Percentiles rank a stretch among this genome's conserved stretches.
Evolutionary conservation across 2,888 invertebrate species (phyloP).

Genomic region (Odontothrips loti): DNA sequence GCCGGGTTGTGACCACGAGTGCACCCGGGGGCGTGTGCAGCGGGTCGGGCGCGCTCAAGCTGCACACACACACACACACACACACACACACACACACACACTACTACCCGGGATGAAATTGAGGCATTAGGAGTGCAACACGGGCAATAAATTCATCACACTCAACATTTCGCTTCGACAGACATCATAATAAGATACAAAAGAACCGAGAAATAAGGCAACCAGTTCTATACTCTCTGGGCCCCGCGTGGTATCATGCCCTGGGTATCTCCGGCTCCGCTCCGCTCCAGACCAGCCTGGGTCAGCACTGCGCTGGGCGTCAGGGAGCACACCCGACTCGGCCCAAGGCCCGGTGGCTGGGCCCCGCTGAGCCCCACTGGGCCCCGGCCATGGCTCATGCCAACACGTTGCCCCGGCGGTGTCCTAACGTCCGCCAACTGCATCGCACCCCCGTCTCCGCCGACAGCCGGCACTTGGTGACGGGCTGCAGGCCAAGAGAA

Average conservation of each 20-base stretch:
- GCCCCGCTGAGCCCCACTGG: too few relatives aligned
- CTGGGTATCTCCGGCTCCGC: neutral
- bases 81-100: neutral
- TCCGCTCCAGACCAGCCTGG: neutral
- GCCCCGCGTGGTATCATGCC: neutral
- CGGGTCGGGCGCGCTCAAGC: neutral
- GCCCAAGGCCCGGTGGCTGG: neutral
- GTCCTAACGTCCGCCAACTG: too few relatives aligned
- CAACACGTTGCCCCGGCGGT: too few relatives aligned
- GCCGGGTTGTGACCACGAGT: neutral
- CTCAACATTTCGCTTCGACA: conserved; percentile 8
- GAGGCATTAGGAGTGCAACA: conserved; percentile 11
- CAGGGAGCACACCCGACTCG: neutral
- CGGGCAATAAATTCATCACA: conserved; percentile 17
- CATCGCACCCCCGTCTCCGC: too few relatives aligned
- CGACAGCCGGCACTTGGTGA: too few relatives aligned
- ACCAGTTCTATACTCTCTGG: neutral
- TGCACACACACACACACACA: conserved; percentile 10
- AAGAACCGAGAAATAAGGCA: conserved; percentile 17
- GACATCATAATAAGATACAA: conserved; percentile 25
- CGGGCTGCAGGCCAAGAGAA: too few relatives aligned
- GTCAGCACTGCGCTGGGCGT: neutral
- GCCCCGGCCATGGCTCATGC: neutral
- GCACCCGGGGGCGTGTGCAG: neutral
- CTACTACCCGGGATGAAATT: neutral